Evolutionary conservation across 2,797 vertebrate genomes (phyloP).

Genomic region (Poeciliopsis turneri): DNA sequence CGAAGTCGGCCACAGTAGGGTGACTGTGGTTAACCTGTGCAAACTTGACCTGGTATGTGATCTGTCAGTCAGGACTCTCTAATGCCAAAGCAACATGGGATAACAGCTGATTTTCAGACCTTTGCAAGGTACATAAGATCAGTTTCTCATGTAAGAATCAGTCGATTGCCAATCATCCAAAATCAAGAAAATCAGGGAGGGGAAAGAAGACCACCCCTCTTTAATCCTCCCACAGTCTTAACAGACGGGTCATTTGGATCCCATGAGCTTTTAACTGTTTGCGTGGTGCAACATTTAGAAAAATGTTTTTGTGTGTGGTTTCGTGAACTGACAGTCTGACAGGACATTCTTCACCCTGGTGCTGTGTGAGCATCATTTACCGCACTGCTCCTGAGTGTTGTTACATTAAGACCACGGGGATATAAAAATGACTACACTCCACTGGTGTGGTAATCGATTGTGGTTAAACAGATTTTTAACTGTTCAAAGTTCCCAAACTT

Average conservation of each 20-base stretch:
- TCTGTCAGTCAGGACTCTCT: neutral
- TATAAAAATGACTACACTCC: neutral
- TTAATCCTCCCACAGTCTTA: neutral
- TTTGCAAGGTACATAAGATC: neutral
- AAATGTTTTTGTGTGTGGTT: too few relatives aligned
- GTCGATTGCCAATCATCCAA: neutral
- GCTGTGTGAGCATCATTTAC: too few relatives aligned
- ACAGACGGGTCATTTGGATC: too few relatives aligned
- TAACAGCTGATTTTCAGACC: neutral
- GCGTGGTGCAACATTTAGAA: too few relatives aligned
- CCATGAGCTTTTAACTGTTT: too few relatives aligned
- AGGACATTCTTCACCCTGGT: too few relatives aligned
- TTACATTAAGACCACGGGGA: too few relatives aligned
- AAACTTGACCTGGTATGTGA: neutral
- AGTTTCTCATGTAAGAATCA: neutral
- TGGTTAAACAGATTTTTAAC: neutral
- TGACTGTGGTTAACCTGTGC: neutral
- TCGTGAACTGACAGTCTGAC: too few relatives aligned
- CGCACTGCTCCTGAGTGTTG: too few relatives aligned
- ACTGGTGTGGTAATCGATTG: too few relatives aligned
- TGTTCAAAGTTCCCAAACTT: neutral
- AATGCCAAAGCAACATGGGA: neutral
- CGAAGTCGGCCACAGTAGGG: neutral
- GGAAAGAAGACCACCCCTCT: neutral
- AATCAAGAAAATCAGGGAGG: neutral